Evolutionary conservation across 2,797 vertebrate genomes (phyloP).

Genomic region (Myripristis jacobus): DNA sequence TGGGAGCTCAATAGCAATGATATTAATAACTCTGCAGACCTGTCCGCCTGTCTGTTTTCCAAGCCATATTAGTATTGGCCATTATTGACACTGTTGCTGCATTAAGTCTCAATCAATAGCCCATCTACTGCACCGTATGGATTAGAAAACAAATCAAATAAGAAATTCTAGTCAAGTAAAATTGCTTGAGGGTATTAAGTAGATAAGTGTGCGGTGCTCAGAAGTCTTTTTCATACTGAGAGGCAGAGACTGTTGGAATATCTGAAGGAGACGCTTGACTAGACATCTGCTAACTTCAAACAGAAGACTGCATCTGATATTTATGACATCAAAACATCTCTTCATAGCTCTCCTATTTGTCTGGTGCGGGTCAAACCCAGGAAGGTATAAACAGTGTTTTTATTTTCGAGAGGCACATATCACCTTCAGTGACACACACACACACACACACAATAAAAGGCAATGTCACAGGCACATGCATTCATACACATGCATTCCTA

Average conservation of each 20-base stretch:
- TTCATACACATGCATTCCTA: too few species aligned
- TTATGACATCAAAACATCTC: slow-evolving; percentile 63
- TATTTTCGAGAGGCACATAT: slow-evolving; percentile 18
- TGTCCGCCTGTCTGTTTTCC: slow-evolving; percentile 32
- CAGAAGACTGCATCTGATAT: slow-evolving; percentile 48
- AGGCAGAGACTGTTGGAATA: slow-evolving; percentile 42
- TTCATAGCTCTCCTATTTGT: slow-evolving; percentile 46
- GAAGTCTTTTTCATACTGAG: slow-evolving; percentile 56
- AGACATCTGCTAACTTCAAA: slow-evolving; percentile 55
- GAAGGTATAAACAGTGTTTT: slow-evolving; percentile 19
- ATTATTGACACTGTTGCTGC: slow-evolving; percentile 52
- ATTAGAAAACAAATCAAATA: slow-evolving; percentile 57
- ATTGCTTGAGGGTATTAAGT: slow-evolving; percentile 43
- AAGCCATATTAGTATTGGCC: slow-evolving; percentile 50
- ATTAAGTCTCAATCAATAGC: slow-evolving; percentile 62
- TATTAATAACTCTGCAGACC: slow-evolving; percentile 62
- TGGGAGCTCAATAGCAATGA: slow-evolving; percentile 40
- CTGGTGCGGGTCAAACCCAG: slow-evolving; percentile 33
- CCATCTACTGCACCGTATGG: slow-evolving; percentile 39
- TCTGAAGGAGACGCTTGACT: slow-evolving; percentile 61
- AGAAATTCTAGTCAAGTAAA: slow-evolving; percentile 55
- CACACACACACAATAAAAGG: not conserved
- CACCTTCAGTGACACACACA: slow-evolving; percentile 8
- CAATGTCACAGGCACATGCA: slow-evolving; percentile 3
- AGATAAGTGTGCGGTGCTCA: slow-evolving; percentile 41